A percentile compares a stretch with the other conserved stretches of the same genome.
Conservation (phyloP, 2,113 vertebrate genomes). For the Ageneiosus marmoratus region DNA sequence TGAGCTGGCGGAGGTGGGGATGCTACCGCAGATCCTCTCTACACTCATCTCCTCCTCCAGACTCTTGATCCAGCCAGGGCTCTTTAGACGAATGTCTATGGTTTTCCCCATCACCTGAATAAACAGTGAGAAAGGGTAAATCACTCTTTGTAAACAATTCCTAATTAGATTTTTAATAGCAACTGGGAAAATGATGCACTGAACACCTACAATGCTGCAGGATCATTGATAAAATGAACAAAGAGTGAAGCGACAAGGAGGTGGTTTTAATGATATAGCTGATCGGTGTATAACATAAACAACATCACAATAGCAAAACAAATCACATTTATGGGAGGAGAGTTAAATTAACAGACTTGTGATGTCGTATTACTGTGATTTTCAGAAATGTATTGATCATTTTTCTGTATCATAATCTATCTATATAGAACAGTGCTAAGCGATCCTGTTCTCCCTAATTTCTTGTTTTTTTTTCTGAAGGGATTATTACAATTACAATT, state of each 20-base stretch:
- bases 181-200: not conserved
- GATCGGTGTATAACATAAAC: not conserved
- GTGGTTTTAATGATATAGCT: no score
- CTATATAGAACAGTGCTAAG: not conserved
- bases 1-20: conserved; percentile 90
- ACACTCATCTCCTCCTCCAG: conserved; percentile 95
- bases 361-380: not conserved
- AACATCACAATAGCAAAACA: not conserved
- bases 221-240: no score
- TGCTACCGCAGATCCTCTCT: conserved; percentile 83
- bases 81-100: conserved; percentile 88
- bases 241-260: no score
- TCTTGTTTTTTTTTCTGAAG: not conserved
- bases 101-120: conserved; percentile 82
- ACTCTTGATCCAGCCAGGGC: conserved; percentile 89
- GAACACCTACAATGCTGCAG: not conserved
- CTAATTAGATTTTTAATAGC: not conserved
- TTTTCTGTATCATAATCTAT: not conserved
- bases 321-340: not conserved
- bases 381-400: not conserved
- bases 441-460: not conserved
- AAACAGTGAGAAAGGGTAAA: not conserved
- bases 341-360: not conserved
- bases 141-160: not conserved
- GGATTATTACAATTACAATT: not conserved